phyloP scores from a whole-genome alignment of 2,888 invertebrate genomes.

The Phanerotoma sp. region DNA sequence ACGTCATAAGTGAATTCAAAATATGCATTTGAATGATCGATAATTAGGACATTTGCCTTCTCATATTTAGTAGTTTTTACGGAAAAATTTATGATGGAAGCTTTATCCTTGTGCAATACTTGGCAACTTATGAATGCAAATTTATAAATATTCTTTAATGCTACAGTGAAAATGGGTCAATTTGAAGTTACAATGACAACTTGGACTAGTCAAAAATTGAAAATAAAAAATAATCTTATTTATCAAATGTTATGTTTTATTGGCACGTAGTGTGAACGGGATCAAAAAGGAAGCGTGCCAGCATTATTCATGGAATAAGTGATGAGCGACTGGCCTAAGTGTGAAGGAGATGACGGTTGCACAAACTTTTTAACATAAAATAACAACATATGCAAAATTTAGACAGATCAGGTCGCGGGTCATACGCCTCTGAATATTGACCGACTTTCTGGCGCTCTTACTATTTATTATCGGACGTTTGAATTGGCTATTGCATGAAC shows the following conservation, averaged over 20 bases:
- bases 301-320: slow-evolving; percentile 20
- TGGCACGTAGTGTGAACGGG: slow-evolving; percentile 17
- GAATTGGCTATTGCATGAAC: slow-evolving; percentile 6
- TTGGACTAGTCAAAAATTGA: neutral
- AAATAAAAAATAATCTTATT: neutral
- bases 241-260: slow-evolving; percentile 12
- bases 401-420: slow-evolving; percentile 1
- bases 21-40: too few species aligned
- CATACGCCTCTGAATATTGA: slow-evolving; percentile 7
- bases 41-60: too few species aligned
- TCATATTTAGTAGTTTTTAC: too few species aligned
- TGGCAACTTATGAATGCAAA: neutral
- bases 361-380: slow-evolving; percentile 13
- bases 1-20: too few species aligned
- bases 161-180: neutral
- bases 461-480: neutral
- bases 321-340: slow-evolving; percentile 1
- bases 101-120: neutral
- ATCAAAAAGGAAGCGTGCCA: slow-evolving; percentile 16
- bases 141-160: neutral
- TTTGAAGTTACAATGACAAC: neutral
- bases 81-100: too few species aligned
- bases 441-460: slow-evolving; percentile 2
- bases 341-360: slow-evolving; percentile 5
- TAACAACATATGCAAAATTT: slow-evolving; percentile 1